A percentile compares a stretch with the other conserved stretches of the same genome.
phyloP scores from a whole-genome alignment of 1,140 invertebrate species.

The Drosophila ogumai region DNA sequence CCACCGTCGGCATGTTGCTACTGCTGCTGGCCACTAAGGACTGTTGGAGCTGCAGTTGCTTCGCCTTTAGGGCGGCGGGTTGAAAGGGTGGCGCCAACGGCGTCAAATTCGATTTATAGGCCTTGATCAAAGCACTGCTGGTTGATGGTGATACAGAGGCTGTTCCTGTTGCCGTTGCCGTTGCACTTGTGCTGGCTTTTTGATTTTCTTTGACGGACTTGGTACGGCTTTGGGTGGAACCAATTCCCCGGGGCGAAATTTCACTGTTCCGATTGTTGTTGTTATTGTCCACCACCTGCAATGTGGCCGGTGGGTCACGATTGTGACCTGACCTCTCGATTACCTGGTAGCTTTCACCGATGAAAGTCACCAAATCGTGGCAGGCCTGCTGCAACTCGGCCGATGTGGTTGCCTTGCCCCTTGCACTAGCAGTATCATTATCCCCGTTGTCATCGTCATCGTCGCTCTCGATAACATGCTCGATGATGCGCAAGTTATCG shows the following conservation, averaged over 20 bases:
- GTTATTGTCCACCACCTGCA: conserved; percentile 59
- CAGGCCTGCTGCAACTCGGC: conserved; percentile 50
- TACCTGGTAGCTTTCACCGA: conserved; percentile 75
- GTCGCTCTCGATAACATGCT: conserved; percentile 80
- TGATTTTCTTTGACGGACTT: conserved; percentile 41
- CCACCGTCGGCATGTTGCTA: conserved; percentile 29
- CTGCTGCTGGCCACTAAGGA: conserved; percentile 18
- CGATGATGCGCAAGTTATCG: conserved; percentile 79
- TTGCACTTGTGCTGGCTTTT: conserved; percentile 30
- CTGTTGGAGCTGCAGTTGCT: conserved; percentile 53
- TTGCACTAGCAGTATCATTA: background rate
- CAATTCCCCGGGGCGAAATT: background rate
- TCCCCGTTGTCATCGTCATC: conserved; percentile 28
- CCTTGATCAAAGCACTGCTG: conserved; percentile 66
- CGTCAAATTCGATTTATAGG: conserved; percentile 78
- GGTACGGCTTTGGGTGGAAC: background rate
- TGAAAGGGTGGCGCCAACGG: conserved; percentile 79
- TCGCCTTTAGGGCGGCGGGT: conserved; percentile 62
- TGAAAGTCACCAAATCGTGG: conserved; percentile 72
- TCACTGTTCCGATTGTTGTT: conserved; percentile 59
- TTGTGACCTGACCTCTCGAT: conserved; percentile 55
- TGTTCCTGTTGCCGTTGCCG: background rate
- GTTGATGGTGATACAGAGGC: conserved; percentile 21
- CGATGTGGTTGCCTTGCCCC: background rate
- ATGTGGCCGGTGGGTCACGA: conserved; percentile 9